Conservation (phyloP, 2,888 invertebrate genomes). For the Melolontha melolontha region DNA sequence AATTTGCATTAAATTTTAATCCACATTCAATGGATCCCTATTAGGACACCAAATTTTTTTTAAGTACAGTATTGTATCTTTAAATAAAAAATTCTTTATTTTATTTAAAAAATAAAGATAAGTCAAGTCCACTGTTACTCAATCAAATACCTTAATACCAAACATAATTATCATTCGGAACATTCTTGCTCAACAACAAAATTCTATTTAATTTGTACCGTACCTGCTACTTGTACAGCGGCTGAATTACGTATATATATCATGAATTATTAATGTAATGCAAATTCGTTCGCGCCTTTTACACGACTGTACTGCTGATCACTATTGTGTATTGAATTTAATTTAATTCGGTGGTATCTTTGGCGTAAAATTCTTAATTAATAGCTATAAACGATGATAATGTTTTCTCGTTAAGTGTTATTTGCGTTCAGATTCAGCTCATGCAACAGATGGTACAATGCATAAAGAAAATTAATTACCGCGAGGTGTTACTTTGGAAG, state of each 20-base stretch:
- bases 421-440: conserved; percentile 9
- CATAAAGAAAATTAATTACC: conserved; percentile 21
- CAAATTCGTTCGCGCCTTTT: conserved; percentile 36
- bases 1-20: no score
- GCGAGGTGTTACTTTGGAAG: conserved; percentile 14
- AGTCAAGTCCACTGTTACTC: not conserved
- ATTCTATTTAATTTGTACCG: conserved; percentile 37
- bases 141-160: conserved; percentile 9
- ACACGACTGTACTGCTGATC: conserved; percentile 11
- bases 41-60: no score
- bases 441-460: conserved; percentile 21
- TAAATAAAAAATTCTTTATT: no score
- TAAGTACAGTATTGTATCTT: no score
- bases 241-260: conserved; percentile 25
- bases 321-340: conserved; percentile 20
- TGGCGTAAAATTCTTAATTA: conserved; percentile 32
- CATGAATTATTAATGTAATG: conserved; percentile 41
- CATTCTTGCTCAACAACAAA: conserved; percentile 35
- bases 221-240: conserved; percentile 36
- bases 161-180: conserved; percentile 28
- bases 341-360: conserved; percentile 16
- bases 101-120: not conserved
- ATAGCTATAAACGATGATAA: conserved; percentile 22
- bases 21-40: no score
- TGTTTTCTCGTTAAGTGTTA: conserved; percentile 7